Evolutionary conservation across 2,113 vertebrate species (phyloP).

Genomic region (Zootoca vivipara): DNA sequence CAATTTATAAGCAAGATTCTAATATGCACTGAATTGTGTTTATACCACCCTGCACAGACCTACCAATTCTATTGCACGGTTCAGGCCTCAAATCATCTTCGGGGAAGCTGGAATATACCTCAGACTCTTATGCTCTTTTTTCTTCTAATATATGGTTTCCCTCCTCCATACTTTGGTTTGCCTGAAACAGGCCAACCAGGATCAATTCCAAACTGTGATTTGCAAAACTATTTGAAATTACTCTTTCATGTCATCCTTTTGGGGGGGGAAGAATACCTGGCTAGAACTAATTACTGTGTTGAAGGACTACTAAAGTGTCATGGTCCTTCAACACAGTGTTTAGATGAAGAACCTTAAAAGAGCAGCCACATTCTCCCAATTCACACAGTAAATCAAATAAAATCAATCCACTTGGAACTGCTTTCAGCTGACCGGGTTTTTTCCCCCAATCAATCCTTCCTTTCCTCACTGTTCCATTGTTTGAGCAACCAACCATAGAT

Average conservation of each 20-base stretch:
- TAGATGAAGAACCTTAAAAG: background rate
- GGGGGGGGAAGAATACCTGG: background rate
- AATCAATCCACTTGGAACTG: background rate
- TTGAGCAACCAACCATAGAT: background rate
- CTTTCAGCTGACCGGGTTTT: background rate
- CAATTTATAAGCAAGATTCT: slow-evolving; percentile 16
- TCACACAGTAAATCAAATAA: too few relatives aligned
- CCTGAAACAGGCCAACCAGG: background rate
- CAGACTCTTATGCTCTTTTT: background rate
- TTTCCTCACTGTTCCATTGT: background rate
- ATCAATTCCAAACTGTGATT: background rate
- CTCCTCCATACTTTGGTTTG: background rate
- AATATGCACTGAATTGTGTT: background rate
- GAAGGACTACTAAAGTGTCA: too few relatives aligned
- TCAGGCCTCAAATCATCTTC: background rate
- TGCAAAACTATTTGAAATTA: background rate
- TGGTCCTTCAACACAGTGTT: background rate
- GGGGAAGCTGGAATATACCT: background rate
- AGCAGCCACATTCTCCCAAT: background rate
- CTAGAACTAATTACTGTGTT: background rate
- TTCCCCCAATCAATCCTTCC: background rate
- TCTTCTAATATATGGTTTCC: background rate
- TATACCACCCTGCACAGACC: background rate
- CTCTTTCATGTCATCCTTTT: background rate
- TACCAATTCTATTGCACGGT: background rate